Percentiles rank a stretch among this genome's conserved stretches.
Conservation (phyloP, 2,113 vertebrate genomes). For the Pavo muticus region DNA sequence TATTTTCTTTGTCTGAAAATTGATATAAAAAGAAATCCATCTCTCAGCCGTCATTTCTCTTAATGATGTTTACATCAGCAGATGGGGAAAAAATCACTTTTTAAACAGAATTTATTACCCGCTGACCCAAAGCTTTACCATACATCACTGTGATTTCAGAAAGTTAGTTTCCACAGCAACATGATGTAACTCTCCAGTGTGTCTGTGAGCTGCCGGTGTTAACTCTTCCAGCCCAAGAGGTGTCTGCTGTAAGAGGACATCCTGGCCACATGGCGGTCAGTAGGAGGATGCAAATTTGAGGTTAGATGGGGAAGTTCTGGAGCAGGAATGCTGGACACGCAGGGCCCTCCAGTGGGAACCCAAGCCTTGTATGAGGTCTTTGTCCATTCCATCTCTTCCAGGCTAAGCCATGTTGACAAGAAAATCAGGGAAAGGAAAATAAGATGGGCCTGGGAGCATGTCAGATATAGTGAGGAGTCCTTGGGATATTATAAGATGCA, state of each 20-base stretch:
- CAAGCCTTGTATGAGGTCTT: background rate
- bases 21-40: constrained; percentile 74
- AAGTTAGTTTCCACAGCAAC: constrained; percentile 85
- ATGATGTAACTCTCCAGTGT: constrained; percentile 56
- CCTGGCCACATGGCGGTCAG: background rate
- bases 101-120: constrained; percentile 84
- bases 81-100: constrained; percentile 78
- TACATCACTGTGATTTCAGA: constrained; percentile 74
- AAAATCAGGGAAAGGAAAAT: background rate
- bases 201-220: constrained; percentile 66
- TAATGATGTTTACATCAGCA: constrained; percentile 82
- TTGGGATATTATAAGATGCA: background rate
- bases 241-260: background rate
- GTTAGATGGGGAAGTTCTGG: background rate
- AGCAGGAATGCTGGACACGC: background rate
- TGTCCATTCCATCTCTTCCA: background rate
- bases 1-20: constrained; percentile 76
- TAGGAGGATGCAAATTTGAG: background rate
- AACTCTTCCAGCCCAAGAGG: constrained; percentile 58
- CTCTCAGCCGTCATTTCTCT: constrained; percentile 74
- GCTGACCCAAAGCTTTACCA: constrained; percentile 81
- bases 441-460: accelerated
- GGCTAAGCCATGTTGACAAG: background rate
- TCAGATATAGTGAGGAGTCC: background rate
- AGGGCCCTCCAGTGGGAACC: background rate